phyloP scores from a whole-genome alignment of 2,797 vertebrate genomes.

The Glossophaga mutica region DNA sequence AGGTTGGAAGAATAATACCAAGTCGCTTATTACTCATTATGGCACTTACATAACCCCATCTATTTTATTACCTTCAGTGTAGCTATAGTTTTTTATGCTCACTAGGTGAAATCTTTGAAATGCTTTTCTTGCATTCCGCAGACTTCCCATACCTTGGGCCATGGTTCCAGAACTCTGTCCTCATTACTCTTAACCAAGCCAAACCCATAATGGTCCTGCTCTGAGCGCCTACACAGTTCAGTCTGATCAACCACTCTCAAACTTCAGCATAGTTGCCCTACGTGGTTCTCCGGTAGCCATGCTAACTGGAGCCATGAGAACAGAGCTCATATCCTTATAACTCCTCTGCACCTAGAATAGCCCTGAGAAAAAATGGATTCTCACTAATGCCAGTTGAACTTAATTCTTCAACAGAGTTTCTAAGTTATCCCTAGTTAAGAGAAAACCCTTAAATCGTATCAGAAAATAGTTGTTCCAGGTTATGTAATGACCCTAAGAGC shows the following conservation, averaged over 20 bases:
- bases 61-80: background rate
- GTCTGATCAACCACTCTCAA: background rate
- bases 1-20: background rate
- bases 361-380: background rate
- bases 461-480: background rate
- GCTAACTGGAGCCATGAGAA: background rate
- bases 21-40: background rate
- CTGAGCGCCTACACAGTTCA: background rate
- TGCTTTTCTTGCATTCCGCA: background rate
- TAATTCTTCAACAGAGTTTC: background rate
- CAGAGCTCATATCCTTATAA: background rate
- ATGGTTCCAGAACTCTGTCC: background rate
- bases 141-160: background rate
- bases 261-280: accelerated
- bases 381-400: background rate
- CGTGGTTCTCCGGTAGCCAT: background rate
- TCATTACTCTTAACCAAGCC: background rate
- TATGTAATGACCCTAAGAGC: background rate
- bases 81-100: background rate
- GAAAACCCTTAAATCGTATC: background rate
- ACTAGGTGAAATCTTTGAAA: background rate
- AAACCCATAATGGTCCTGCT: background rate
- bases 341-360: background rate
- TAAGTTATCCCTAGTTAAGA: background rate
- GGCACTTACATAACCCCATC: background rate